phyloP scores from a whole-genome alignment of 2,113 vertebrate species.

The Lophura nycthemera region DNA sequence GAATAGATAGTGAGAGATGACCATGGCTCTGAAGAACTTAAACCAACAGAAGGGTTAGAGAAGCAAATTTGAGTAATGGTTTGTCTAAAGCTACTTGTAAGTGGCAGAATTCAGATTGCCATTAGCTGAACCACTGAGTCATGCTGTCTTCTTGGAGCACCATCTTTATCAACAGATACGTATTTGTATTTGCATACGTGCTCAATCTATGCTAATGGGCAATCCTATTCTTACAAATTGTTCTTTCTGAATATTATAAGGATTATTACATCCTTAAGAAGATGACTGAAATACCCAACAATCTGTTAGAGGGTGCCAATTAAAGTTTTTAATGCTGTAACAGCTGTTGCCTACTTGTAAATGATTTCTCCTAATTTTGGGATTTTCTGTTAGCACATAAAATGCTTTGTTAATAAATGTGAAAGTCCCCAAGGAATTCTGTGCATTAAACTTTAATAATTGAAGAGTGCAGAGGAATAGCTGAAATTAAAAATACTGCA shows the following conservation, averaged over 20 bases:
- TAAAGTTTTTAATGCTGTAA: conserved; percentile 60
- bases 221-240: background rate
- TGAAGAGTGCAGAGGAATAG: conserved; percentile 13
- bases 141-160: background rate
- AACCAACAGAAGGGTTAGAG: background rate
- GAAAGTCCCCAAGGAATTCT: conserved; percentile 48
- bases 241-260: conserved; percentile 27
- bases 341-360: conserved; percentile 63
- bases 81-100: background rate
- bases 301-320: conserved; percentile 47
- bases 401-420: conserved; percentile 61
- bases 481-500: background rate
- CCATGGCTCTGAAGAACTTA: background rate
- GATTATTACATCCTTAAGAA: conserved; percentile 42
- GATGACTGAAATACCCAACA: conserved; percentile 13
- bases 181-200: background rate
- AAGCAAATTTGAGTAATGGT: background rate
- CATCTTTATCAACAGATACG: background rate
- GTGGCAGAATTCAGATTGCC: background rate
- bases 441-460: conserved; percentile 58
- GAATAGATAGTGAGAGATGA: background rate
- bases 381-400: conserved; percentile 57
- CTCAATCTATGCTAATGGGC: background rate
- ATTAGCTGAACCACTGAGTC: background rate
- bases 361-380: conserved; percentile 61